These are phyloP conservation scores for Ptilorrhoa leucosticta DNA, from an alignment of 2,113 vertebrate genomes.

Conservation along the genomic window DNA sequence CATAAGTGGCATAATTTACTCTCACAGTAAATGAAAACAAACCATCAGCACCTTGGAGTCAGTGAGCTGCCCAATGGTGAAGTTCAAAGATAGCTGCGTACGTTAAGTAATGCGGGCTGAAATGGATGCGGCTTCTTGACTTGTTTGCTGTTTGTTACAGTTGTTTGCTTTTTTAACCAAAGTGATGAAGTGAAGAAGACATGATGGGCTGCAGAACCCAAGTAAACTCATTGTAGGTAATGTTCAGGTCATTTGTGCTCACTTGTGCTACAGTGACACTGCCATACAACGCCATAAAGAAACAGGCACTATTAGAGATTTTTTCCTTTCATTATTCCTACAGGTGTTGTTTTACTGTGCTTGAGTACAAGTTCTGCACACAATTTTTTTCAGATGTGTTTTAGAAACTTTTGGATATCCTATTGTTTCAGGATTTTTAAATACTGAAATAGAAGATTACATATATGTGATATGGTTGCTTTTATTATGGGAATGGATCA, in stretches of 20 bases:
- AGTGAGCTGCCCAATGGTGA: background rate
- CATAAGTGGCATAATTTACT: background rate
- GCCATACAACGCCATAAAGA: background rate
- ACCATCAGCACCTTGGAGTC: background rate
- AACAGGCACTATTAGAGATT: background rate
- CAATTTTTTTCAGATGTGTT: background rate
- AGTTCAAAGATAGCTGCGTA: background rate
- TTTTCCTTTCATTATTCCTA: background rate
- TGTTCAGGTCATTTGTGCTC: background rate
- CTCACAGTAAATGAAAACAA: background rate
- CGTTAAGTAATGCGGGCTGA: background rate
- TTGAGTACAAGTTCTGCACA: background rate
- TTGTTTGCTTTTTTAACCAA: background rate
- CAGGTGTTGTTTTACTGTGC: background rate
- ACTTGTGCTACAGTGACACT: background rate
- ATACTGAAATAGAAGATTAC: background rate
- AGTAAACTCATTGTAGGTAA: background rate
- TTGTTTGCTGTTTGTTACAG: background rate
- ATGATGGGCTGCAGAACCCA: background rate
- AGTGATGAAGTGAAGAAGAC: background rate
- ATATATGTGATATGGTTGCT: background rate
- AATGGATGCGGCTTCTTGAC: background rate
- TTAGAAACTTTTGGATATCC: background rate
- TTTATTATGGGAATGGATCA: background rate
- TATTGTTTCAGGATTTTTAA: background rate